Base-by-base conservation (phyloP, 2,113 vertebrate genomes). In the Sphaerodactylus townsendi region DNA sequence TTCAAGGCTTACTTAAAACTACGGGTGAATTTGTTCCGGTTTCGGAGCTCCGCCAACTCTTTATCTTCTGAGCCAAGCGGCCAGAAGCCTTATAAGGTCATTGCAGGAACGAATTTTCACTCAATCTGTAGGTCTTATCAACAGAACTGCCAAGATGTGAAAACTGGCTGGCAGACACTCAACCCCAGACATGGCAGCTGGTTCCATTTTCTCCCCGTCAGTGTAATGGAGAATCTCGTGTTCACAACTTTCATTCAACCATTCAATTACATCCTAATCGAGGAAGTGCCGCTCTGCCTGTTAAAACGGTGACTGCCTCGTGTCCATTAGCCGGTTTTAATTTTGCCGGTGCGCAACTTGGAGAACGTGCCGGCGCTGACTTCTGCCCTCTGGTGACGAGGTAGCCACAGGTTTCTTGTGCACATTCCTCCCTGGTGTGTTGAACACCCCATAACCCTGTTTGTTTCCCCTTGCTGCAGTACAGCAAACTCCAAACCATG, bases 141-240 rank as follows among this genome's bases (percentile, higher is more conserved):
- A 17, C 33, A 77, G 19, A 84, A 35, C 83, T 86, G 46, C 65
- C 84, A 44, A 68, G 65, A 77, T 71, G 65, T 69, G 77, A 3
- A 15, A 17, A 65, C 33, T 33, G 59, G 78, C 6, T 11, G 1
- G 65, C 48, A 77, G 65, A 62, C 37, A 28, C n/a, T 2, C 35
- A 2, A 3, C 1, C 2, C 1, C 37, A 37, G n/a, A 25, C 11
- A 10, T 21, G 48, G 4, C 11, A 30, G 37, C 81, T 53, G 7
- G 56, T 17, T 39, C 79, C 17, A 11, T 39, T 10, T 65, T 74
- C 41, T 62, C n/a, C 46, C 68, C 69, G 21, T 59, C 46, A 73
- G 17, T 25, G 10, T 39, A 41, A 56, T n/a, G 30, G 44, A 30
- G n/a, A 35, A 2, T 39, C 23, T 66, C 72, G 37, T 17, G 50